Conservation (phyloP, 2,797 vertebrate species). For the Cossypha heuglini region DNA sequence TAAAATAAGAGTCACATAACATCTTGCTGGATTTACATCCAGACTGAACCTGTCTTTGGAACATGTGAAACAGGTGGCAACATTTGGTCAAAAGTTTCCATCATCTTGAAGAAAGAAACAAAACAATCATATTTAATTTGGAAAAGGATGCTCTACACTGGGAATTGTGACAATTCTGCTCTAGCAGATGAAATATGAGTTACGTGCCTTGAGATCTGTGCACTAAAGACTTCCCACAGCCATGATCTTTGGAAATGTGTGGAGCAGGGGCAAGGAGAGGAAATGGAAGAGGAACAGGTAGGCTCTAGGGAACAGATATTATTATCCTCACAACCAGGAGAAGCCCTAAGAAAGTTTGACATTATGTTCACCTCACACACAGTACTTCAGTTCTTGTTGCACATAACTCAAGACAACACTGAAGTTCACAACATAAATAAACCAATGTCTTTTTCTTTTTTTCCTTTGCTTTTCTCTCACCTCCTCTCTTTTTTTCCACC, state of each 20-base stretch:
- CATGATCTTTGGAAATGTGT: background rate
- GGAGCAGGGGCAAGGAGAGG: background rate
- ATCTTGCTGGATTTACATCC: background rate
- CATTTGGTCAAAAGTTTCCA: background rate
- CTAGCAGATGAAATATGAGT: background rate
- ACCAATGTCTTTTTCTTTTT: background rate
- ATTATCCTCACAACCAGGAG: background rate
- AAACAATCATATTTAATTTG: background rate
- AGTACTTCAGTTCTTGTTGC: background rate
- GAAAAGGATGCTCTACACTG: background rate
- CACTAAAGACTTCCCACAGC: background rate
- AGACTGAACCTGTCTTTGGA: background rate
- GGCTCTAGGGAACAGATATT: background rate
- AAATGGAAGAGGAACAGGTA: constrained; percentile 45
- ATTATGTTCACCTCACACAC: background rate
- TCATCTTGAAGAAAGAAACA: background rate
- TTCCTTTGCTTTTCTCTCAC: background rate
- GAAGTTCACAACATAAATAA: background rate
- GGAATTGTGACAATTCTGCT: background rate
- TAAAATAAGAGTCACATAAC: background rate
- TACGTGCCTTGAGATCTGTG: background rate
- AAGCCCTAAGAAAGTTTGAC: background rate
- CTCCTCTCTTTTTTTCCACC: background rate
- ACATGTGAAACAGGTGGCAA: background rate
- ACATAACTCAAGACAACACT: background rate